phyloP scores from a whole-genome alignment of 2,113 vertebrate genomes.

The Pachypanchax playfairii region DNA sequence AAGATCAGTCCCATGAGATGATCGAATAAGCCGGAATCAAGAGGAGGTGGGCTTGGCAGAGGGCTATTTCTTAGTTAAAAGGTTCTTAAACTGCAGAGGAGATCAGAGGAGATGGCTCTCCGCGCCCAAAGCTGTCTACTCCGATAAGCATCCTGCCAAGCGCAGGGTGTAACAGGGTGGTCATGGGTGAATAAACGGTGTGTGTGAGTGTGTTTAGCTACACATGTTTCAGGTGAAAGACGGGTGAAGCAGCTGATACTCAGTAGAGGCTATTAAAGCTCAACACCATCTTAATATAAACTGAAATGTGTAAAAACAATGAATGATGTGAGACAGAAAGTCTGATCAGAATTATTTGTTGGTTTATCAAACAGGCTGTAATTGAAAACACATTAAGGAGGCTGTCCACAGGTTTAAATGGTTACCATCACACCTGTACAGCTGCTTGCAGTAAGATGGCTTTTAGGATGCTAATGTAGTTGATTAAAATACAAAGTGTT shows the following conservation, averaged over 20 bases:
- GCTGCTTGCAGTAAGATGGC: background rate
- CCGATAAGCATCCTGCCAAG: conserved; percentile 76
- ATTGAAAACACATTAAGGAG: background rate
- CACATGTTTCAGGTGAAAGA: conserved; percentile 47
- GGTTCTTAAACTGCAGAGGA: conserved; percentile 77
- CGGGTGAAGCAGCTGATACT: conserved; percentile 27
- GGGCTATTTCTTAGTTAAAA: conserved; percentile 77
- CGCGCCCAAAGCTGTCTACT: conserved; percentile 69
- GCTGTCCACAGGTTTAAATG: background rate
- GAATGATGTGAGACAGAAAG: background rate
- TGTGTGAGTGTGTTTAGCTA: conserved; percentile 50
- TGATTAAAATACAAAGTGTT: conserved; percentile 2
- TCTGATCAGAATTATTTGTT: conserved; percentile 2
- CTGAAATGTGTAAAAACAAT: background rate
- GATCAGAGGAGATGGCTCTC: conserved; percentile 74
- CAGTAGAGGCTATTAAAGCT: background rate
- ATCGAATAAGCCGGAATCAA: conserved; percentile 71
- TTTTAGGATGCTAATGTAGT: background rate
- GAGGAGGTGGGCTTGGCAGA: conserved; percentile 65
- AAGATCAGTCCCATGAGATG: conserved; percentile 75
- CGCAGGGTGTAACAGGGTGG: conserved; percentile 58
- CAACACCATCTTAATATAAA: background rate
- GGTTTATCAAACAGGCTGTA: conserved; percentile 1
- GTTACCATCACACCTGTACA: background rate
- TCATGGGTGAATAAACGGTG: conserved; percentile 64